These are phyloP conservation scores for Ips nitidus DNA, from an alignment of 1,140 invertebrate species.

Conservation along the genomic window DNA sequence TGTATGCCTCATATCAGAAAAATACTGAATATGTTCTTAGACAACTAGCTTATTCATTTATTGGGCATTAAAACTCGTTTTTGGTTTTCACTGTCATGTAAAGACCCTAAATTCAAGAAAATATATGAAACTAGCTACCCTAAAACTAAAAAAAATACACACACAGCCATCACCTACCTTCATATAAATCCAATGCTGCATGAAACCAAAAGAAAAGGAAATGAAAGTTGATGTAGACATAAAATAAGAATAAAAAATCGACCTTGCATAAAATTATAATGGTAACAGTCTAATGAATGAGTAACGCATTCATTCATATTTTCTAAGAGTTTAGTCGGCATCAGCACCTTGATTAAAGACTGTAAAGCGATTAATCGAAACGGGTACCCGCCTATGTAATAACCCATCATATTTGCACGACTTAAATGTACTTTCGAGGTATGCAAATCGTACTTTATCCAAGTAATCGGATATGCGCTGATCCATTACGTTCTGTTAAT, in stretches of 20 bases:
- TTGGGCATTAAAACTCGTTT: too few species aligned
- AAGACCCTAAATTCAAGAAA: too few species aligned
- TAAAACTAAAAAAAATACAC: neutral
- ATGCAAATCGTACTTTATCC: neutral
- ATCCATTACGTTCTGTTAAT: neutral
- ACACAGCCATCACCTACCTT: constrained; percentile 64
- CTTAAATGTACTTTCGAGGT: neutral
- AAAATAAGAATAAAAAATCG: neutral
- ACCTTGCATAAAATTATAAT: too few species aligned
- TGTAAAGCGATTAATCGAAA: too few species aligned
- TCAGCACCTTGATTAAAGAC: too few species aligned
- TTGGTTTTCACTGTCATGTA: too few species aligned
- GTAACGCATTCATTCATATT: too few species aligned
- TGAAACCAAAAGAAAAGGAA: constrained; percentile 54
- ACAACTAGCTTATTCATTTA: too few species aligned
- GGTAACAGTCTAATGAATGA: too few species aligned
- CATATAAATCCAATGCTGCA: constrained; percentile 79
- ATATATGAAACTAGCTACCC: neutral
- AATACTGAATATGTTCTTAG: too few species aligned
- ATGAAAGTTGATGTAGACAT: constrained; percentile 20
- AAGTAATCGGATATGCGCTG: neutral
- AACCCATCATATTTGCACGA: neutral
- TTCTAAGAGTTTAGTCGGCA: too few species aligned
- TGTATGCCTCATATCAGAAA: too few species aligned
- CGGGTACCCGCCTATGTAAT: neutral